Evolutionary conservation across 2,113 vertebrate genomes (phyloP).

Genomic region (Hippocampus mohnikei): DNA sequence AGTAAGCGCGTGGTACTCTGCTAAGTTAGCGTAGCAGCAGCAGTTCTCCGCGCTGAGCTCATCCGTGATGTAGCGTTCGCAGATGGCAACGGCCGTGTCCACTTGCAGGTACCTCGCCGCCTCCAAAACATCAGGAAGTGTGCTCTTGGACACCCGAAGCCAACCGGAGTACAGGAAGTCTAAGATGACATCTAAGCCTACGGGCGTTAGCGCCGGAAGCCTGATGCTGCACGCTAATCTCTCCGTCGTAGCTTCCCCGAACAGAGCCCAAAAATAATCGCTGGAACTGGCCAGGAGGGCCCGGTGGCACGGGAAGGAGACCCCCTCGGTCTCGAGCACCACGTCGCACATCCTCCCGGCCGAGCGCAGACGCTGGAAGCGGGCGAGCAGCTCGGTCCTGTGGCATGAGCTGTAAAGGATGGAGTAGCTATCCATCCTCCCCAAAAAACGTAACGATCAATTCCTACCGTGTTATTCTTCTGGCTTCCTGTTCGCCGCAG

Average conservation of each 20-base stretch:
- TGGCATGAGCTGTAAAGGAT: constrained; percentile 86
- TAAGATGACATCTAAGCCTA: constrained; percentile 80
- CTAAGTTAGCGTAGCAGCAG: constrained; percentile 85
- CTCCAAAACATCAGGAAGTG: constrained; percentile 82
- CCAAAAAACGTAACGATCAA: neutral
- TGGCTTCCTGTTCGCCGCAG: constrained; percentile 27
- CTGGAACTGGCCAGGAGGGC: constrained; percentile 89
- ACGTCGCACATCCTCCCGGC: constrained; percentile 87
- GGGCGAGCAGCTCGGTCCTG: constrained; percentile 74
- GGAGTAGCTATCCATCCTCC: constrained; percentile 79
- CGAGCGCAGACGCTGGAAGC: constrained; percentile 82
- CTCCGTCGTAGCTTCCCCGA: constrained; percentile 84
- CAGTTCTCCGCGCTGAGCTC: constrained; percentile 79
- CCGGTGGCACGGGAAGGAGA: constrained; percentile 85
- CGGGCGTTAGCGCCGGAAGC: constrained; percentile 78
- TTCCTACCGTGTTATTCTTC: constrained; percentile 38
- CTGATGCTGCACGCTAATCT: constrained; percentile 74
- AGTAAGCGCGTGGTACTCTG: constrained; percentile 77
- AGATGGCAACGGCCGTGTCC: constrained; percentile 80
- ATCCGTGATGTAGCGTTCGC: constrained; percentile 80
- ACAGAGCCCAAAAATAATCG: constrained; percentile 92
- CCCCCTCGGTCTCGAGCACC: constrained; percentile 81
- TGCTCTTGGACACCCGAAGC: constrained; percentile 80
- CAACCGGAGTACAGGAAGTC: constrained; percentile 96
- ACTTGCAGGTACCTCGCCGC: constrained; percentile 92